phyloP scores from a whole-genome alignment of 2,888 invertebrate species.

The Caenorhabditis macrosperma region DNA sequence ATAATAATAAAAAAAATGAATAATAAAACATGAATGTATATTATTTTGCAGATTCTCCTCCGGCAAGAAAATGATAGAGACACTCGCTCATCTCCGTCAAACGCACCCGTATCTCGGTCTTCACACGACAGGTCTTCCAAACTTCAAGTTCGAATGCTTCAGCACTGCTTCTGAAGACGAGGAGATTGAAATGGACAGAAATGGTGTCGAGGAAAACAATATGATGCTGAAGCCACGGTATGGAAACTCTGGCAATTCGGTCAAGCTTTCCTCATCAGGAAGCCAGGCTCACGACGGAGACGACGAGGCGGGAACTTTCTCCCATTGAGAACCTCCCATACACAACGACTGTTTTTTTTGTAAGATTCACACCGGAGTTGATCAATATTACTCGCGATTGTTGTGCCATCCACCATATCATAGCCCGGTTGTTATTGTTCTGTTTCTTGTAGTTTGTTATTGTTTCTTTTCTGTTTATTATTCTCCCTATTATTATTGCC shows the following conservation, averaged over 20 bases:
- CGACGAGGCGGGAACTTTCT: constrained; percentile 21
- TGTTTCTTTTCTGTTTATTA: constrained; percentile 27
- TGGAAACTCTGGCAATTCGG: neutral
- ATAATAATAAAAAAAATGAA: neutral
- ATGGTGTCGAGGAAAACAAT: neutral
- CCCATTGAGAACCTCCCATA: neutral
- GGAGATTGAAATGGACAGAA: neutral
- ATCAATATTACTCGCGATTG: constrained; percentile 8
- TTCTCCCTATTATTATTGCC: constrained; percentile 21
- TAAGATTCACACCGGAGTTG: constrained; percentile 2
- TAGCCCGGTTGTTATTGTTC: constrained; percentile 18
- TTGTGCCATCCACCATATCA: constrained; percentile 22
- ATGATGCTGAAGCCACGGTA: constrained; percentile 7
- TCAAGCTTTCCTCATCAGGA: constrained; percentile 6
- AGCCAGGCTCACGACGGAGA: constrained; percentile 42
- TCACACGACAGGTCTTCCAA: neutral
- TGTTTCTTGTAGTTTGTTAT: constrained; percentile 40
- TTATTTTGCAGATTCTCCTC: constrained; percentile 69
- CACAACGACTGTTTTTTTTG: constrained; percentile 2
- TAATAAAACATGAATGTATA: no score
- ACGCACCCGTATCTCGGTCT: constrained; percentile 12
- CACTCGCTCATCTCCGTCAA: constrained; percentile 24
- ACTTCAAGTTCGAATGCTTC: constrained; percentile 15
- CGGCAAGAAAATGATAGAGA: constrained; percentile 74
- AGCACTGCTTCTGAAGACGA: constrained; percentile 32